Evolutionary conservation across 2,113 vertebrate genomes (phyloP), one percentile per base, ranked within the genome.

Genomic region (Malaclemys terrapin): DNA sequence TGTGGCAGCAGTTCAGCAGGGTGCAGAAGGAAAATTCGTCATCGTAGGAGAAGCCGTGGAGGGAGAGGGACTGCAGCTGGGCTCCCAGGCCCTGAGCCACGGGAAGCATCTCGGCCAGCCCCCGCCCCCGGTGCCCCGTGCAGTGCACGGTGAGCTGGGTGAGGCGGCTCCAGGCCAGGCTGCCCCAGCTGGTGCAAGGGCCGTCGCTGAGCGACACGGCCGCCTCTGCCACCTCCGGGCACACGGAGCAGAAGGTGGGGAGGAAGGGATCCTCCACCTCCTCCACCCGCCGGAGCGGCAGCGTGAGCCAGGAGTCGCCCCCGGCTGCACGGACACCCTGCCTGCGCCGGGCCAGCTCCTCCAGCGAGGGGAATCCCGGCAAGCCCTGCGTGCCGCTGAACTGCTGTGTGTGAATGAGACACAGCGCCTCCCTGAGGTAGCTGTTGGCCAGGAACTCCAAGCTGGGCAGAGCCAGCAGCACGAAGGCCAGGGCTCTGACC

Each of bases 391-490:
- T 0, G 8, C 29, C 3, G 0, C 5, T 24, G 13, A 97, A 79
- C 8, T 5, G 47, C 75, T 0, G 1, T 0, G 3, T 0, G 1
- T n/a, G 89, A 17, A 98, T 83, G 29, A 96, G 89, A 3, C 3
- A 3, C 0, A 98, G 89, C 1, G 97, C 94, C 0, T 95, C 88
- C 0, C 69, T 35, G 38, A 96, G 11, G 0, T 76, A 31, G 0
- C 76, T 0, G 25, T 97, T 95, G 0, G 86, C 89, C 65, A 98
- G 82, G 42, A 93, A 84, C 88, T 95, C 85, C 69, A 98, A 62
- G 10, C 3, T 0, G 0, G 97, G 97, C 76, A 98, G 82, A 1
- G 96, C 97, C 93, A 98, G 92, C 82, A 98, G 96, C 53, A 98
- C 53, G 45, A 98, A 98, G 42, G 93, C 93, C 82, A 96, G 14